Evolutionary conservation across 2,888 invertebrate genomes (phyloP), one percentile per base, ranked within the genome.

Genomic region (Apamea sordens): DNA sequence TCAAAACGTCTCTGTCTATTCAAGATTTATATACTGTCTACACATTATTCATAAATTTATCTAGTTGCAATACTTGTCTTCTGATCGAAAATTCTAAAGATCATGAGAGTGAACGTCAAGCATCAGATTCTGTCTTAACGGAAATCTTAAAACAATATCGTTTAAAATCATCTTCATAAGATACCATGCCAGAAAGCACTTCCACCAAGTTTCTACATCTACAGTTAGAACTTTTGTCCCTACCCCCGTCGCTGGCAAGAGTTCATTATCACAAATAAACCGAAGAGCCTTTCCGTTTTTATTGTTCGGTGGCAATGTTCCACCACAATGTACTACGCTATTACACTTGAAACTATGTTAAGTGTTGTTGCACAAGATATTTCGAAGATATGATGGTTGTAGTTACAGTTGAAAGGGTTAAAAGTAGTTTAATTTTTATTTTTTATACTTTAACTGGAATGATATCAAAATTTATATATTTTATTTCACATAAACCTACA

Each of bases 241-340:
- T 84, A 87, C 89, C 89, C 90, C 90, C 89, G 88, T 86, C 90
- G 89, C 91, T 92, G 91, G 91, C 92, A 93, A 94, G 94, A 93
- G 95, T 94, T 95, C 94, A 95, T 95, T 95, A 95, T 95, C 94
- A 94, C 95, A 95, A 95, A 95, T 95, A 95, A 95, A 94, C 90
- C 84, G 92, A 88, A 93, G 93, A 93, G 94, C 93, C 92, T 93
- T 92, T 93, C 92, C 91, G 93, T 95, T 95, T 95, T 95, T 95
- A 95, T 95, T 94, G 93, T 92, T 86, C 86, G 85, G 86, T 83
- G 77, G 88, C 86, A 86, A 82, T 89, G 80, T 86, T 81, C 85
- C 84, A 87, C 86, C 83, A 88, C 91, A 90, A 91, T 92, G 91
- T 91, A 90, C 90, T 87, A 82, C 87, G 87, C 91, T 91, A 93